These are phyloP conservation scores for Australoheros facetus DNA, from an alignment of 2,797 vertebrate genomes.

Conservation along the genomic window DNA sequence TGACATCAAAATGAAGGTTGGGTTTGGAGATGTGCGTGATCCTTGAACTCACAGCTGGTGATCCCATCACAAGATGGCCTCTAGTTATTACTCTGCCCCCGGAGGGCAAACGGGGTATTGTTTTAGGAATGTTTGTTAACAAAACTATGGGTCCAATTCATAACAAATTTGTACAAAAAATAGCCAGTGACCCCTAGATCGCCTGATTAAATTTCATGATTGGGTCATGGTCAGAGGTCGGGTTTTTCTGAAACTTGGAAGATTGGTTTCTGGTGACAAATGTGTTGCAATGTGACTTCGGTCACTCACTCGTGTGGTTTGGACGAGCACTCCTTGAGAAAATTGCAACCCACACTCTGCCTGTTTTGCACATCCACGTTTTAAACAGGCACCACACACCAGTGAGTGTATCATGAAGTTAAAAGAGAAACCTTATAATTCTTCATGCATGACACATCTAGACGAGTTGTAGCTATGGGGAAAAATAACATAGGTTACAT, in stretches of 20 bases:
- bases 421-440: not conserved
- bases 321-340: not conserved
- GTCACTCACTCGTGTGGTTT: not conserved
- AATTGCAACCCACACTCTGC: not conserved
- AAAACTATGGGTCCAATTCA: no score
- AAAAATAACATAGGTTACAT: not conserved
- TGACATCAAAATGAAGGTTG: not conserved
- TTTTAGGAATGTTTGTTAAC: no score
- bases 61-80: not conserved
- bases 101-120: no score
- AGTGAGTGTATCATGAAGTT: not conserved
- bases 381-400: not conserved
- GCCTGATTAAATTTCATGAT: no score
- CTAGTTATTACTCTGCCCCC: no score
- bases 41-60: not conserved
- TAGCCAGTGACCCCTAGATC: no score
- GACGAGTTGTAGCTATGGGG: not conserved
- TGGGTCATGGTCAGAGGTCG: no score
- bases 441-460: not conserved
- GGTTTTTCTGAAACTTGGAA: no score
- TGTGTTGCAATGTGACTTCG: not conserved
- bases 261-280: not conserved
- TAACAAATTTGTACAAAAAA: no score
- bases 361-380: not conserved
- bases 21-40: not conserved